Conservation (phyloP, 1,140 invertebrate species). For the Drosophila paulistorum region DNA sequence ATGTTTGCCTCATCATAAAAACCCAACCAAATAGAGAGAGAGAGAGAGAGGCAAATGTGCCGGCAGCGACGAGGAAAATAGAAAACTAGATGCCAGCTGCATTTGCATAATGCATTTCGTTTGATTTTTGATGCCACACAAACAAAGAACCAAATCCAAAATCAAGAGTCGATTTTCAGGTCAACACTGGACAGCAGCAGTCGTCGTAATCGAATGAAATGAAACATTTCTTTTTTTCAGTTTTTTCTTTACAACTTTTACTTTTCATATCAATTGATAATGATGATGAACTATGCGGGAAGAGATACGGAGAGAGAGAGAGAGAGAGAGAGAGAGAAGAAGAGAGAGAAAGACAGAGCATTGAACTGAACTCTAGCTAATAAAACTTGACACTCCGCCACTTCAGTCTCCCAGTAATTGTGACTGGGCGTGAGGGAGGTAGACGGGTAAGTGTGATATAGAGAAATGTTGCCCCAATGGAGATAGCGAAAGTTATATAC, state of each 20-base stretch:
- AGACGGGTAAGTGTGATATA: constrained; percentile 24
- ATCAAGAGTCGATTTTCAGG: constrained; percentile 44
- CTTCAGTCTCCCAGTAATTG: constrained; percentile 27
- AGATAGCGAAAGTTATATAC: constrained; percentile 66
- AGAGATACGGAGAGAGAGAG: no score
- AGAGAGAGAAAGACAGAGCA: constrained; percentile 20
- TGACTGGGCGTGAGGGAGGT: not conserved
- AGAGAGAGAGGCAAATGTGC: not conserved
- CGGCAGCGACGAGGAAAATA: constrained; percentile 20
- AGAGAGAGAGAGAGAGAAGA: not conserved
- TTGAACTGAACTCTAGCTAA: constrained; percentile 58
- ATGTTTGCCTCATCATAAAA: constrained; percentile 12
- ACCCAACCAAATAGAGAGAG: not conserved
- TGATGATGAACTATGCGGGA: constrained; percentile 29
- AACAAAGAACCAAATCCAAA: constrained; percentile 7
- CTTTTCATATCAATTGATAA: constrained; percentile 50
- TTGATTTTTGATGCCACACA: constrained; percentile 25
- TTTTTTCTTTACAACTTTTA: constrained; percentile 39
- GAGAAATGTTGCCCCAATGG: constrained; percentile 41
- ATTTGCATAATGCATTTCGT: constrained; percentile 70
- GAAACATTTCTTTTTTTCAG: constrained; percentile 28
- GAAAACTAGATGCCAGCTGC: constrained; percentile 60
- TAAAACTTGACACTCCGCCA: constrained; percentile 74
- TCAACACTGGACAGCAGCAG: constrained; percentile 60
- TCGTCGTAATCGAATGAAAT: not conserved